Conservation (phyloP, 2,113 vertebrate species). For the Potamarius usumacintae region DNA sequence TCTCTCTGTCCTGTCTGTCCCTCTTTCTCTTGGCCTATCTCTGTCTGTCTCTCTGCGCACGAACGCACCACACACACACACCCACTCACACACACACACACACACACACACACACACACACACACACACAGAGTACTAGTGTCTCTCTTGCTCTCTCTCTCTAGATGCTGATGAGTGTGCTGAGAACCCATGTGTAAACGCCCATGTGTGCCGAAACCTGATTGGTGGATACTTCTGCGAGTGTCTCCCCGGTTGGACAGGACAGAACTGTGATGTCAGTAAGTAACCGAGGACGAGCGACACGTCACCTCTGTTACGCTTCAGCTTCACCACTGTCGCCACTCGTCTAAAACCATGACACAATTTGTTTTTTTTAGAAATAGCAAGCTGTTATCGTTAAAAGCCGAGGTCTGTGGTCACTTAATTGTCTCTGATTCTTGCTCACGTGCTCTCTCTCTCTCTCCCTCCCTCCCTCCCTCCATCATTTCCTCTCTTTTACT, state of each 20-base stretch:
- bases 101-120: neutral
- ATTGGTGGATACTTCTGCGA: constrained; percentile 93
- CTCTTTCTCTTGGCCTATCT: neutral
- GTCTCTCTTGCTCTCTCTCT: constrained; percentile 33
- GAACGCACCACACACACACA: neutral
- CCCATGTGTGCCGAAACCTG: constrained; percentile 88
- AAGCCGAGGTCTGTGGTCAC: neutral
- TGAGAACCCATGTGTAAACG: constrained; percentile 83
- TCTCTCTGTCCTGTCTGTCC: constrained; percentile 69
- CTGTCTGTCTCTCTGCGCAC: neutral
- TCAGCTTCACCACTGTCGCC: neutral
- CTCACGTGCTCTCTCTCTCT: neutral
- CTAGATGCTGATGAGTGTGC: constrained; percentile 90
- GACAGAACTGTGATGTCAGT: constrained; percentile 89
- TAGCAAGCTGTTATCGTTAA: neutral
- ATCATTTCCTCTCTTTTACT: neutral
- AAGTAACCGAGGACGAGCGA: constrained; percentile 59
- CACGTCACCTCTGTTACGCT: neutral
- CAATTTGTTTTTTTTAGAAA: neutral
- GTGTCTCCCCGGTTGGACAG: constrained; percentile 86
- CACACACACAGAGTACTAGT: neutral
- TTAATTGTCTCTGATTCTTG: neutral
- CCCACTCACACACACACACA: neutral
- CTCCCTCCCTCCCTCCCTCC: neutral
- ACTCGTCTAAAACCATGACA: too few species aligned